Evolutionary conservation across 92 coral and sea anemone species (phyloP).

Genomic region (Heteractis magnifica): DNA sequence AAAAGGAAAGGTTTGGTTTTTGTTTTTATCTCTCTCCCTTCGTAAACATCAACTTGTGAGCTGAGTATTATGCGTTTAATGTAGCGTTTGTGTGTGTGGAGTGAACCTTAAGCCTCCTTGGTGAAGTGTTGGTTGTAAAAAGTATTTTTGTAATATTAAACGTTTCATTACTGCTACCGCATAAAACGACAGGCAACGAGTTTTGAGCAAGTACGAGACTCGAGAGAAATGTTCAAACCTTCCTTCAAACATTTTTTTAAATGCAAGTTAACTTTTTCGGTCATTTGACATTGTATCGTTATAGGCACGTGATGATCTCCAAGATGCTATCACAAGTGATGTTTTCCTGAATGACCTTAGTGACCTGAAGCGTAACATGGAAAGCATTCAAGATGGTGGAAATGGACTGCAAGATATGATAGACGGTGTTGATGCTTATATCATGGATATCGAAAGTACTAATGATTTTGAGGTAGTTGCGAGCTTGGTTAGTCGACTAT

Average conservation of each 20-base stretch:
- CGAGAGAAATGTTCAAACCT: not conserved
- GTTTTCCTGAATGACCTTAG: not conserved
- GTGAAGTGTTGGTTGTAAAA: too few species aligned
- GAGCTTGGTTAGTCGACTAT: not conserved
- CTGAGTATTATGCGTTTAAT: too few species aligned
- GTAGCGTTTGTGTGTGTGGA: too few species aligned
- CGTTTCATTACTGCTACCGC: too few species aligned
- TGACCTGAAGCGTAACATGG: not conserved
- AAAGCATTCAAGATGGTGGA: not conserved
- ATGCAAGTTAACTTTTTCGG: not conserved
- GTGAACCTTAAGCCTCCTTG: too few species aligned
- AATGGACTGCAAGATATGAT: slow-evolving; percentile 16
- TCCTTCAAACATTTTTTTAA: not conserved
- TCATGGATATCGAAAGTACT: not conserved
- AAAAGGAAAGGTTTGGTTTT: not conserved
- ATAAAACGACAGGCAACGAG: too few species aligned
- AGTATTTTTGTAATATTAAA: too few species aligned
- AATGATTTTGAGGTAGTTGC: not conserved
- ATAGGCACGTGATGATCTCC: not conserved
- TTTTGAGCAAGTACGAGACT: too few species aligned
- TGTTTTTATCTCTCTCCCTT: not conserved
- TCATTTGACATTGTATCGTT: not conserved
- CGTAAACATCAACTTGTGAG: too few species aligned
- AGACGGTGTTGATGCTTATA: not conserved
- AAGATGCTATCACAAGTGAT: not conserved